Conservation (phyloP, 1,140 invertebrate species). For the Arion vulgaris region DNA sequence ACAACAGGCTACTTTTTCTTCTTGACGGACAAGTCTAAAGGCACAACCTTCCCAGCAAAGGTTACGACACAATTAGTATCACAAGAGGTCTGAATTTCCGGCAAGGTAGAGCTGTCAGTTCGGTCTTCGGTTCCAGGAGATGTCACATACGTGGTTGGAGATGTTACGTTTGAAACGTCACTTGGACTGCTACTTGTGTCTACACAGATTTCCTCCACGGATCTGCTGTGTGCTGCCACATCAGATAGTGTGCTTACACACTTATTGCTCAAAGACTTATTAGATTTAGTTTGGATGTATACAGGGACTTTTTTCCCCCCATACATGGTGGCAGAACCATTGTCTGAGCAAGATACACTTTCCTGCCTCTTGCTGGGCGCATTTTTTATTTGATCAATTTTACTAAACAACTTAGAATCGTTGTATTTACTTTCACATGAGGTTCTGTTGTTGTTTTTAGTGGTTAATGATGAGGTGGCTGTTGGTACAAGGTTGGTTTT, state of each 20-base stretch:
- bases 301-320: background rate
- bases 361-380: background rate
- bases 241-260: background rate
- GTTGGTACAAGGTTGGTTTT: background rate
- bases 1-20: slow-evolving; percentile 7
- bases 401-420: background rate
- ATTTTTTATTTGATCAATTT: background rate
- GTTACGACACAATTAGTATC: background rate
- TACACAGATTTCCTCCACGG: slow-evolving; percentile 41
- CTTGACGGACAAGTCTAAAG: slow-evolving; percentile 8
- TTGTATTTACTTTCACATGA: background rate
- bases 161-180: slow-evolving; percentile 35
- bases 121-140: slow-evolving; percentile 46
- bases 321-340: background rate
- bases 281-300: background rate
- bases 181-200: slow-evolving; percentile 34
- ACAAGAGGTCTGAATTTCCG: slow-evolving; percentile 20
- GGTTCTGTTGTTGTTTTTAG: background rate
- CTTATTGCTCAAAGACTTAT: background rate
- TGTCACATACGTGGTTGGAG: slow-evolving; percentile 40
- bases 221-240: background rate
- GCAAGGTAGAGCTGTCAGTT: slow-evolving; percentile 18
- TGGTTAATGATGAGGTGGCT: background rate
- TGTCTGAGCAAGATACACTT: background rate
- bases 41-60: background rate